phyloP scores from a whole-genome alignment of 2,888 invertebrate genomes.

The Caenorhabditis sp. region DNA sequence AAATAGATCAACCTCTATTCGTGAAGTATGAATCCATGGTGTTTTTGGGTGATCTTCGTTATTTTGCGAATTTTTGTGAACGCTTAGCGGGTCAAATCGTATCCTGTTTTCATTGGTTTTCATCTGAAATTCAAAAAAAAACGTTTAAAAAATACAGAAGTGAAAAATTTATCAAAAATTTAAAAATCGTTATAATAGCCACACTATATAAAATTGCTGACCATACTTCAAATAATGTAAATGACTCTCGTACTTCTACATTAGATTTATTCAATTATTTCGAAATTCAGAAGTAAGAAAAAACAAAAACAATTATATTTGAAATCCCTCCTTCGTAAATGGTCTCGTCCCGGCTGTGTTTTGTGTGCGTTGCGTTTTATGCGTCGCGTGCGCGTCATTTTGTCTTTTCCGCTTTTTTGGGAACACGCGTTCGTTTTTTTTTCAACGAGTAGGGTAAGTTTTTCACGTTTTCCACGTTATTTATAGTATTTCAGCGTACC shows the following conservation, averaged over 20 bases:
- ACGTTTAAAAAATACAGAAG: neutral
- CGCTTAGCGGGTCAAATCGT: neutral
- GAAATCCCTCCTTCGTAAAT: neutral
- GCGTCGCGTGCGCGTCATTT: conserved; percentile 15
- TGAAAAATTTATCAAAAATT: neutral
- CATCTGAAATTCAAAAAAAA: neutral
- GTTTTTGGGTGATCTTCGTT: neutral
- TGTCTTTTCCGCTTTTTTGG: conserved; percentile 13
- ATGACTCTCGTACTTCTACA: too few species aligned
- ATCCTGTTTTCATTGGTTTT: neutral
- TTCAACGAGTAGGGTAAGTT: conserved; percentile 23
- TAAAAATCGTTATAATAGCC: too few species aligned
- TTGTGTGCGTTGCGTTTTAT: conserved; percentile 10
- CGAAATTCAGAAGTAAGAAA: too few species aligned
- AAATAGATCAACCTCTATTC: neutral
- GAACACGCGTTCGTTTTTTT: conserved; percentile 15
- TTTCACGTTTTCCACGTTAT: conserved; percentile 7
- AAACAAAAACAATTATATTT: neutral
- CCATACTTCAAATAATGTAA: too few species aligned
- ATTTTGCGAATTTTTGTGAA: neutral
- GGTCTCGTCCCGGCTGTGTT: conserved; percentile 25
- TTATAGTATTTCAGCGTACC: neutral
- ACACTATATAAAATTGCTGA: too few species aligned
- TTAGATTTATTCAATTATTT: too few species aligned
- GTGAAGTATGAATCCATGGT: neutral